Evolutionary conservation across 2,888 invertebrate species (phyloP), one percentile per base, ranked within the genome.

Genomic region (Plutella xylostella): DNA sequence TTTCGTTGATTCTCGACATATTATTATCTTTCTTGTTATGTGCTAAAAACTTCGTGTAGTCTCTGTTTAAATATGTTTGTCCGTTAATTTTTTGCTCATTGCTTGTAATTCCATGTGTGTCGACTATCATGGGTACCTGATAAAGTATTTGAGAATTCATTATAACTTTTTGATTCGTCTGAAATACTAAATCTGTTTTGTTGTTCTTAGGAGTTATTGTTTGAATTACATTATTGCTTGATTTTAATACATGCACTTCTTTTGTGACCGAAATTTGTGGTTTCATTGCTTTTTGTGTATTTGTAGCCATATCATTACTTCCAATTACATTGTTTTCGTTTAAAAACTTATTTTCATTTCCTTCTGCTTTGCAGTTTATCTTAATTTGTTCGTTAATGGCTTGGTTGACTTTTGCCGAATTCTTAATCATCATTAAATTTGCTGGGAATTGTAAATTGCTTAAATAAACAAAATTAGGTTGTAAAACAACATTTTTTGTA

Each of bases 351-450:
- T 63, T 72, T 52, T 80, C 80, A 48, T 65, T 72, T 28, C 61
- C 30, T 11, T 60, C 52, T 4, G 53, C 46, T 57, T 68, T 59
- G 31, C 17, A 17, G 21, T 33, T 21, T 9, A 15, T 14, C 41
- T 67, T 42, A 57, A 55, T 52, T 63, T 68, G 57, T n/a, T 58
- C 55, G 25, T 66, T 65, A 30, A 56, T 52, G 34, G 51, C 56
- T 53, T 65, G 69, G 43, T 58, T 58, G 9, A 65, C 48, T 62
- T 74, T 76, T 4, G 63, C 45, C 40, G 63, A 73, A 48, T 73
- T 80, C 56, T 78, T 80, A 35, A 79, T 70, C 73, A 82, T 76
- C 79, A 82, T 80, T 38, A 82, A 56, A 54, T 82, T 83, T n/a
- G 65, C 63, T 38, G 79, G 78, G 50, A 80, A 74, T 49, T 80